Evolutionary conservation across 2,113 vertebrate genomes (phyloP).

Genomic region (Coregonus clupeaformis): DNA sequence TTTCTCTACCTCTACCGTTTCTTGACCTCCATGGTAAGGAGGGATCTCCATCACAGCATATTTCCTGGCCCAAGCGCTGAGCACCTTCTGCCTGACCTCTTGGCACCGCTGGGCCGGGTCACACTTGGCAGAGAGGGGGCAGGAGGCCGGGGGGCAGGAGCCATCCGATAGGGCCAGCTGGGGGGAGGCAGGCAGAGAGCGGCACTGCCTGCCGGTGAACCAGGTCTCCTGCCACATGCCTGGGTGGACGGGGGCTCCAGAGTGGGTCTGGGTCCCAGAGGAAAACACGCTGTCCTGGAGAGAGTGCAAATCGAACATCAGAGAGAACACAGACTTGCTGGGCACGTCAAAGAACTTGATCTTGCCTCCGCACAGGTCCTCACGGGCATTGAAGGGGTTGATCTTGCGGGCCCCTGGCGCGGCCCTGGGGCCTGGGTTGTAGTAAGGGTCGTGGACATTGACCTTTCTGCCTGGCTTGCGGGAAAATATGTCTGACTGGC

Average conservation of each 20-base stretch:
- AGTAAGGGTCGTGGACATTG: slow-evolving; percentile 91
- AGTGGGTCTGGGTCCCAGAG: slow-evolving; percentile 52
- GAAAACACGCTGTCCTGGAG: slow-evolving; percentile 74
- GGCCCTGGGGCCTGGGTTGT: slow-evolving; percentile 71
- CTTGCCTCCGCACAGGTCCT: slow-evolving; percentile 95
- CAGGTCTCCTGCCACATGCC: slow-evolving; percentile 75
- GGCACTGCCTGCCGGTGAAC: slow-evolving; percentile 80
- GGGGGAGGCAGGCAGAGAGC: slow-evolving; percentile 88
- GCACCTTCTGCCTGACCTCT: slow-evolving; percentile 75
- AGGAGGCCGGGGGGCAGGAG: slow-evolving; percentile 64
- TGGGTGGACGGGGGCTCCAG: slow-evolving; percentile 47
- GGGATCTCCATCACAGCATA: slow-evolving; percentile 89
- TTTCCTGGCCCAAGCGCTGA: slow-evolving; percentile 81
- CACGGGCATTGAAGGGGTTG: slow-evolving; percentile 93
- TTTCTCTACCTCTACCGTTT: slow-evolving; percentile 33
- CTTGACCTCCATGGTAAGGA: slow-evolving; percentile 71
- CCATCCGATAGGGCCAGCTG: slow-evolving; percentile 78
- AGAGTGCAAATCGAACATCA: slow-evolving; percentile 91
- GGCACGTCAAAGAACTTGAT: slow-evolving; percentile 95
- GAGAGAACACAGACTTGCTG: slow-evolving; percentile 94
- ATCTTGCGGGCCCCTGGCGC: slow-evolving; percentile 77
- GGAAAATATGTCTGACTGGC: slow-evolving; percentile 94
- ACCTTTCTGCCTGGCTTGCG: slow-evolving; percentile 84
- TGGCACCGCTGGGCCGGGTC: slow-evolving; percentile 68
- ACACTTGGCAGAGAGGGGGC: slow-evolving; percentile 64